Base-by-base conservation (phyloP, 2,113 vertebrate genomes). In the Neolamprologus sp. region DNA sequence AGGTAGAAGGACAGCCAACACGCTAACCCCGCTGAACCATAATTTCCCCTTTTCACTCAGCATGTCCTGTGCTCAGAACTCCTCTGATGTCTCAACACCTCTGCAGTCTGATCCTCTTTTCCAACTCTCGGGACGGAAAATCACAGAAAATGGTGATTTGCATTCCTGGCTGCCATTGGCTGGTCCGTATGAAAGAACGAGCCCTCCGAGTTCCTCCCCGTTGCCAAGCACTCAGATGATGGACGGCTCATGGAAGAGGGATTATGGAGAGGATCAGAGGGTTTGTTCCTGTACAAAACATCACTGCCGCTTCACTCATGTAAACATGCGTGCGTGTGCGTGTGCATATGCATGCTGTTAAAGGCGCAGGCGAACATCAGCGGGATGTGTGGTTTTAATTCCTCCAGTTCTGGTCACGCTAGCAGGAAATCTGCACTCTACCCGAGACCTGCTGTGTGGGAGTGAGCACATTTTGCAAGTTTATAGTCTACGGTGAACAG, bases 221-320 rank as follows among this genome's bases (percentile, higher is more conserved):
- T 90, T 91, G 89, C 92, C 91, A 85, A 79, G 93, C 89, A 85
- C 65, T 89, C 82, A 83, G 87, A 91, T 93, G 94, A 95, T 83
- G 80, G 93, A 91, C 87, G 83, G 93, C 80, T 88, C 85, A 60
- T 81, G 87, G 89, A 80, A 82, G 75, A 54, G 79, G 92, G 94
- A 95, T 95, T 94, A 95, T 7, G 45, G 68, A 19, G 33, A 90
- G 89, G 88, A 87, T 93, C 87, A 93, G 35, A 84, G 78, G 80
- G 84, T 87, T 87, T 92, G 85, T 89, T 93, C 94, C 88, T 91
- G 63, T 84, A 75, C 35, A 80, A 93, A 92, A 90, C 85, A 89
- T 94, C 86, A 60, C 26, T 65, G 73, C 75, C 9, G 47, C 82
- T 53, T 60, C 82, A 63, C 78, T 88, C 87, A 68, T 45, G 84